These are phyloP conservation scores for Mesoclemmys tuberculata DNA, from an alignment of 2,113 vertebrate species.

Conservation along the genomic window DNA sequence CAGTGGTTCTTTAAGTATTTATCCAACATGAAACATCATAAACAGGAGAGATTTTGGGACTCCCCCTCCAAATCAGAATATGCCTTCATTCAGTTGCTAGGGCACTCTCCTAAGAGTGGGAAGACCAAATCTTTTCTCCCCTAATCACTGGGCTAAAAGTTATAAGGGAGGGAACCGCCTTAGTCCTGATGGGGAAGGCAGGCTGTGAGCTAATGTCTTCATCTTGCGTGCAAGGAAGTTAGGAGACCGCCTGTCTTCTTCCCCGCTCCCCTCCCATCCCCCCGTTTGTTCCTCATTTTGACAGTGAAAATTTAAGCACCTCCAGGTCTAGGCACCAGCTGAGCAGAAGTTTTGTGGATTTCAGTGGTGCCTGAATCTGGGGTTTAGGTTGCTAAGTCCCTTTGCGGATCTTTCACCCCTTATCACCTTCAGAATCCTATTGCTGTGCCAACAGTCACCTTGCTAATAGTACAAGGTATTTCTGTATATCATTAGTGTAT, in stretches of 20 bases:
- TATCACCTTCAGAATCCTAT: not conserved
- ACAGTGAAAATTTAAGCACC: not conserved
- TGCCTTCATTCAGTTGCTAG: too few relatives aligned
- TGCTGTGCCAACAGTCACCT: not conserved
- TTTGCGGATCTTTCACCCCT: not conserved
- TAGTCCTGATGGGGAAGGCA: not conserved
- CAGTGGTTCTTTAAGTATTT: not conserved
- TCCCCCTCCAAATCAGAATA: too few relatives aligned
- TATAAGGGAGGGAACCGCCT: not conserved
- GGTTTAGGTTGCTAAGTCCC: not conserved
- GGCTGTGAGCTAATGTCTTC: not conserved
- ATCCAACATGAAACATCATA: too few relatives aligned
- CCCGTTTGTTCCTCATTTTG: not conserved
- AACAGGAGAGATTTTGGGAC: too few relatives aligned
- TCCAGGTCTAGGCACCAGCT: not conserved
- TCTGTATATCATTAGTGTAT: not conserved
- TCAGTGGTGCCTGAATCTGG: not conserved
- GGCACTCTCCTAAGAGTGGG: not conserved
- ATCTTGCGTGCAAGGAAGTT: not conserved
- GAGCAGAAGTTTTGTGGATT: not conserved
- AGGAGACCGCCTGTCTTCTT: not conserved
- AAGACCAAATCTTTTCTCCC: not conserved
- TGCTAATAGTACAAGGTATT: not conserved
- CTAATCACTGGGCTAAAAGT: not conserved
- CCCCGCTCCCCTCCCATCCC: too few relatives aligned